Evolutionary conservation across 2,888 invertebrate species (phyloP).

Genomic region (Conistra vaccinii): DNA sequence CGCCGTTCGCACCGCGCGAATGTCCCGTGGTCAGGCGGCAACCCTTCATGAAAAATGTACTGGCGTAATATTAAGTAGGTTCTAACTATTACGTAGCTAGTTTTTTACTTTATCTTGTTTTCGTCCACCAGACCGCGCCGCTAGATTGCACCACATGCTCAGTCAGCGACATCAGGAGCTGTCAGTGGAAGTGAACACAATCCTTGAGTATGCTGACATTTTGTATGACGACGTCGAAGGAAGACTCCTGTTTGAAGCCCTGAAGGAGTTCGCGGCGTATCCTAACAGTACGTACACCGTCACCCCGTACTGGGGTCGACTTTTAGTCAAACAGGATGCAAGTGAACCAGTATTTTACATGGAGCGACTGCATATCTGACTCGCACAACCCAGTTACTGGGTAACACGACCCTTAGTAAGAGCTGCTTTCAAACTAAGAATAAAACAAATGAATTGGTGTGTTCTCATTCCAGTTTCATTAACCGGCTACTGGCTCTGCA

Average conservation of each 20-base stretch:
- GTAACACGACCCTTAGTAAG: too few species aligned
- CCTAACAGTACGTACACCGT: constrained; percentile 7
- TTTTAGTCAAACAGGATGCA: neutral
- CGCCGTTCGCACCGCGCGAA: too few species aligned
- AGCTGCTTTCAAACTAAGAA: neutral
- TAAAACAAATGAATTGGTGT: neutral
- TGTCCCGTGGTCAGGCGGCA: too few species aligned
- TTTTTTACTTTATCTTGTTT: neutral
- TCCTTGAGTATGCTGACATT: constrained; percentile 9
- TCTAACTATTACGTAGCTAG: too few species aligned
- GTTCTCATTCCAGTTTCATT: neutral
- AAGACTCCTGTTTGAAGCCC: neutral
- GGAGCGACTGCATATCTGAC: neutral
- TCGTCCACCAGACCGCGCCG: neutral
- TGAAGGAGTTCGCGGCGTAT: constrained; percentile 1
- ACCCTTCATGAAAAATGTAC: too few species aligned
- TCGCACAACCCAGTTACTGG: too few species aligned
- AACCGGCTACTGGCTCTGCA: constrained; percentile 8
- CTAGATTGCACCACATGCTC: neutral
- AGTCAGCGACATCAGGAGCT: neutral
- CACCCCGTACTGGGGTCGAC: neutral
- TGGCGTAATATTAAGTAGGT: too few species aligned
- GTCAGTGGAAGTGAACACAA: constrained; percentile 1
- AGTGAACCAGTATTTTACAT: neutral
- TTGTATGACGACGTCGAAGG: constrained; percentile 14